Conservation (phyloP, 2,888 invertebrate genomes). For the Elegia similella region DNA sequence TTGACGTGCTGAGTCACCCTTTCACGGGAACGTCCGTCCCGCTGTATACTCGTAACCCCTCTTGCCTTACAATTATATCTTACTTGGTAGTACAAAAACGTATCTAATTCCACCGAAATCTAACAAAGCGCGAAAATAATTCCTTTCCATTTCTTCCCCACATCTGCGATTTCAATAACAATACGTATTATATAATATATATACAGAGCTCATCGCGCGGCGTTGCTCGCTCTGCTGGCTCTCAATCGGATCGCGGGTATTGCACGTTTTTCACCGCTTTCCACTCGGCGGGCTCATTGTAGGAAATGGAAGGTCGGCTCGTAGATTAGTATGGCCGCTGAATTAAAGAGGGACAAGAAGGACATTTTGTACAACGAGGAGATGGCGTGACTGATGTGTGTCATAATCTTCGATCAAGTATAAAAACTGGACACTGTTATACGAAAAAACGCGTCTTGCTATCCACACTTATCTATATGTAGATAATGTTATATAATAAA, state of each 20-base stretch:
- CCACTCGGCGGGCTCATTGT: slow-evolving; percentile 26
- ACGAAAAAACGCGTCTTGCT: no score
- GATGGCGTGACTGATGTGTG: no score
- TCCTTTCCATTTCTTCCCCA: slow-evolving; percentile 10
- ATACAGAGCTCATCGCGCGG: slow-evolving; percentile 17
- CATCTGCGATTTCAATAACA: slow-evolving; percentile 26
- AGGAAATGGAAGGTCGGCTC: slow-evolving; percentile 27
- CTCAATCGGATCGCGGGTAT: slow-evolving; percentile 27
- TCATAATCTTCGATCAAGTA: no score
- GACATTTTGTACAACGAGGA: no score
- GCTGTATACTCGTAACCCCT: no score
- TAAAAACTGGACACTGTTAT: no score
- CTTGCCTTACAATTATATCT: no score
- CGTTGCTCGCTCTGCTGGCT: slow-evolving; percentile 20
- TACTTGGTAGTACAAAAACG: slow-evolving; percentile 13
- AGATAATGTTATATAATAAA: no score
- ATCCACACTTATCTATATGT: no score
- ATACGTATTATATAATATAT: slow-evolving; percentile 19
- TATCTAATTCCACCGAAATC: background rate
- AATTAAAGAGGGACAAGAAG: background rate
- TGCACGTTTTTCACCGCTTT: slow-evolving; percentile 37
- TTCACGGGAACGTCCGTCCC: no score
- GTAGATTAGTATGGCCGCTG: slow-evolving; percentile 21
- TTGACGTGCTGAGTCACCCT: no score
- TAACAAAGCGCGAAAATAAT: slow-evolving; percentile 10